Evolutionary conservation across 2,113 vertebrate genomes (phyloP).

Genomic region (Cisticola juncidis): DNA sequence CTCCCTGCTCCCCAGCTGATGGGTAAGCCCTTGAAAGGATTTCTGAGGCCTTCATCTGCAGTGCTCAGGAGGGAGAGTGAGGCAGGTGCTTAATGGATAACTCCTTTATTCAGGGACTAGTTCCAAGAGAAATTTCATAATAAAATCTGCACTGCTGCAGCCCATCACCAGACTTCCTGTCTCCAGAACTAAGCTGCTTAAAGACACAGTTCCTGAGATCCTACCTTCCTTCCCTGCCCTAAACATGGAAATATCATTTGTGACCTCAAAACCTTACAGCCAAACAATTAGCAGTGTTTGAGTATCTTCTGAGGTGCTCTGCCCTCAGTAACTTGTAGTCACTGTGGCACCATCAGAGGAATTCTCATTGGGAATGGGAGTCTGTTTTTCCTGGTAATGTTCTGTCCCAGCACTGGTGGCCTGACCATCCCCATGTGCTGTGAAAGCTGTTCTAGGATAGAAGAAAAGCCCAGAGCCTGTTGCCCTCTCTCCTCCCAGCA

Average conservation of each 20-base stretch:
- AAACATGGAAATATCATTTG: constrained; percentile 12
- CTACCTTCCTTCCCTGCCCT: background rate
- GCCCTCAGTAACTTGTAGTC: background rate
- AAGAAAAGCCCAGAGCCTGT: background rate
- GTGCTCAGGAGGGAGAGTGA: background rate
- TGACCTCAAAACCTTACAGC: background rate
- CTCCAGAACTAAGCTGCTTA: constrained; percentile 46
- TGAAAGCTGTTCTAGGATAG: background rate
- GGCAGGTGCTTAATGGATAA: constrained; percentile 34
- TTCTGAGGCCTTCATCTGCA: background rate
- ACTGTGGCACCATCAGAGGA: background rate
- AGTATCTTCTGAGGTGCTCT: background rate
- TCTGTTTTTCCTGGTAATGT: background rate
- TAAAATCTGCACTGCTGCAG: constrained; percentile 51
- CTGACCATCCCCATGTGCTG: background rate
- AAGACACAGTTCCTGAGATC: background rate
- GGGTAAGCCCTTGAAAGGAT: background rate
- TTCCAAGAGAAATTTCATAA: constrained; percentile 51
- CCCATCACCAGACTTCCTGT: constrained; percentile 37
- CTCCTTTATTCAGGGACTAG: constrained; percentile 13
- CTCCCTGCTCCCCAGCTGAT: background rate
- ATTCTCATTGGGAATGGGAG: background rate
- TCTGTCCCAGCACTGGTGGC: background rate
- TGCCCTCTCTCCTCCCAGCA: background rate
- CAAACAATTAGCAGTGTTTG: background rate